Evolutionary conservation across 1,140 invertebrate species (phyloP).

Genomic region (Vanessa tameamea): DNA sequence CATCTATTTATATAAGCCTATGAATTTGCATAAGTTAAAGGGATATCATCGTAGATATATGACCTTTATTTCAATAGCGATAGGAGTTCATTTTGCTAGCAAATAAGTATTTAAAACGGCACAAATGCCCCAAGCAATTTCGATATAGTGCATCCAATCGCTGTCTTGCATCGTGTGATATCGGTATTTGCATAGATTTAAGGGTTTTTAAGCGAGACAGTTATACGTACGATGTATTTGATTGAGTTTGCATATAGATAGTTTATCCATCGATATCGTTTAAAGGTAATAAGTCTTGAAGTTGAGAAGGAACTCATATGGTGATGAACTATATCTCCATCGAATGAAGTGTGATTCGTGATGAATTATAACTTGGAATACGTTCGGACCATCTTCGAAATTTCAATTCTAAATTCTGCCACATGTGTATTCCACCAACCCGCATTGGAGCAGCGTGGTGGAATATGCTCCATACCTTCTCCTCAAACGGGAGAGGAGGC

Average conservation of each 20-base stretch:
- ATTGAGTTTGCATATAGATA: not conserved
- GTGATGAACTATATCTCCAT: no score
- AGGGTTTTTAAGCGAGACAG: slow-evolving; percentile 21
- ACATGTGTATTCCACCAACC: no score
- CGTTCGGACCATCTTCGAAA: no score
- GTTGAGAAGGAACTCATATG: no score
- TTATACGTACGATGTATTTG: slow-evolving; percentile 1
- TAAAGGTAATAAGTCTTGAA: no score
- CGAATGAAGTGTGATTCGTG: no score
- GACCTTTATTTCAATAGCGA: slow-evolving; percentile 35
- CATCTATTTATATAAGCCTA: slow-evolving; percentile 56
- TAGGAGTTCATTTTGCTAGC: slow-evolving; percentile 43
- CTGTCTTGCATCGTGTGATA: slow-evolving; percentile 45
- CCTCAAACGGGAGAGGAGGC: no score
- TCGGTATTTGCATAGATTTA: slow-evolving; percentile 46
- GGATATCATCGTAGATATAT: slow-evolving; percentile 20
- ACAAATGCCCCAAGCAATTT: slow-evolving; percentile 42
- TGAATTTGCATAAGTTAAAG: slow-evolving; percentile 53
- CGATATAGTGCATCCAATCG: slow-evolving; percentile 47
- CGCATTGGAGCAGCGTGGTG: no score
- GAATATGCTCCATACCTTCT: no score
- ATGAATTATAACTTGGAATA: no score
- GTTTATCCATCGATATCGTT: no score
- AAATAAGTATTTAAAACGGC: slow-evolving; percentile 40
- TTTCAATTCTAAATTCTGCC: no score